A percentile compares a stretch with the other conserved stretches of the same genome.
Conservation (phyloP, 2,888 invertebrate species). For the Tetheella fluctuosa region DNA sequence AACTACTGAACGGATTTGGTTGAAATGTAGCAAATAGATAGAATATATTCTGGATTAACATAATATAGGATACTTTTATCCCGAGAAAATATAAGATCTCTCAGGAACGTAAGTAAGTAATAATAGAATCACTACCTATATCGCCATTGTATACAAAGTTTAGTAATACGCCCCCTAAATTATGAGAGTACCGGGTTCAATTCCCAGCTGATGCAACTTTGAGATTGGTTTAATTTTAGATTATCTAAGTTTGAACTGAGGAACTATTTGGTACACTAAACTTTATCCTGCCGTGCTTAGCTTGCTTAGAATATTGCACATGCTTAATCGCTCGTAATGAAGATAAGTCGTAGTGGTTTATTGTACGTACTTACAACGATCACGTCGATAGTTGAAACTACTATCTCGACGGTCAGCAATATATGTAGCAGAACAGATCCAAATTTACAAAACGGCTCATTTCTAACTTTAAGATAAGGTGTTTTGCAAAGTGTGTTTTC, state of each 20-base stretch:
- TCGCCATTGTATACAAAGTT: conserved; percentile 29
- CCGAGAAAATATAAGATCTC: too few relatives aligned
- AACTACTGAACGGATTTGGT: too few relatives aligned
- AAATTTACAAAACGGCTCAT: too few relatives aligned
- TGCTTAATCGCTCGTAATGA: conserved; percentile 20
- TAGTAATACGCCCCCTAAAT: conserved; percentile 36
- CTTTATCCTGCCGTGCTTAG: conserved; percentile 30
- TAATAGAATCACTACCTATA: conserved; percentile 16
- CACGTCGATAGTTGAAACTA: conserved; percentile 19
- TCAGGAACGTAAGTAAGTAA: too few relatives aligned
- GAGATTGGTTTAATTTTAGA: conserved; percentile 49
- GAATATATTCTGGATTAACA: too few relatives aligned
- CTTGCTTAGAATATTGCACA: conserved; percentile 36
- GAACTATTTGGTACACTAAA: conserved; percentile 23
- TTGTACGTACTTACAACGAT: neutral
- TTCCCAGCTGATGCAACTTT: conserved; percentile 45
- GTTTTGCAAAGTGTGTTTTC: too few relatives aligned
- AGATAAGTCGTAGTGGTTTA: neutral
- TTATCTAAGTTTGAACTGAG: conserved; percentile 43
- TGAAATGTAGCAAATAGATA: too few relatives aligned
- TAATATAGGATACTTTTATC: too few relatives aligned
- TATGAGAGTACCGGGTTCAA: conserved; percentile 27
- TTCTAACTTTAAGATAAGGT: too few relatives aligned
- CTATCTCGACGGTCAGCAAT: too few relatives aligned
- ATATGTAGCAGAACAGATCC: too few relatives aligned